These are phyloP conservation scores for Napeogenes sylphis DNA, from an alignment of 2,888 invertebrate genomes.

Conservation along the genomic window DNA sequence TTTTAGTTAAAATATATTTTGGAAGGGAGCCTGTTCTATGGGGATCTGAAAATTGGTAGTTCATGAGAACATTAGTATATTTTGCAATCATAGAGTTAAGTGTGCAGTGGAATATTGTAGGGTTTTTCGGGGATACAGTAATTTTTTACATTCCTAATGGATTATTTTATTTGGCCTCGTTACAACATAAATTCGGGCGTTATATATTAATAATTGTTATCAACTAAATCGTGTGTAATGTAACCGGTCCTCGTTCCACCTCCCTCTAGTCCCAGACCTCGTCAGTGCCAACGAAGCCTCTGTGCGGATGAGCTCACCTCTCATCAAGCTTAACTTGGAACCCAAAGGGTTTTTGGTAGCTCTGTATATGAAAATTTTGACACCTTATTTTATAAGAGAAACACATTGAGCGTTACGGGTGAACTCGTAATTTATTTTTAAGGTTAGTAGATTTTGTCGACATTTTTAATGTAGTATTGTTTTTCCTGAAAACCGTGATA, in stretches of 20 bases:
- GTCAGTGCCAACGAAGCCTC: slow-evolving; percentile 73
- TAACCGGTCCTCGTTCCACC: slow-evolving; percentile 55
- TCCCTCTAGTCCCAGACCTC: slow-evolving; percentile 72
- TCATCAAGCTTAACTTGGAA: slow-evolving; percentile 10
- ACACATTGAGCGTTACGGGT: slow-evolving; percentile 65
- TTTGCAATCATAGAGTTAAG: slow-evolving; percentile 58
- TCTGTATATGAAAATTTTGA: slow-evolving; percentile 40
- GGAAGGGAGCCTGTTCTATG: slow-evolving; percentile 31
- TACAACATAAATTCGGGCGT: slow-evolving; percentile 29
- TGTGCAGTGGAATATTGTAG: slow-evolving; percentile 49
- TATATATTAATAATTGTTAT: slow-evolving; percentile 37
- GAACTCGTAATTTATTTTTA: slow-evolving; percentile 71
- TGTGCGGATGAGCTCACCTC: slow-evolving; percentile 45
- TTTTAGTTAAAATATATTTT: slow-evolving; percentile 8
- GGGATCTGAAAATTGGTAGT: slow-evolving; percentile 65
- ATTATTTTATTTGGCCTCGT: slow-evolving; percentile 49
- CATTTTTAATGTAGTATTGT: slow-evolving; percentile 63
- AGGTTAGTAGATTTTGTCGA: slow-evolving; percentile 71
- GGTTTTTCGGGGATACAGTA: slow-evolving; percentile 62
- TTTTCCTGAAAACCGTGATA: slow-evolving; percentile 74
- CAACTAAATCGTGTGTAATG: slow-evolving; percentile 41
- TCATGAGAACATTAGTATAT: slow-evolving; percentile 57
- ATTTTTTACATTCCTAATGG: slow-evolving; percentile 68
- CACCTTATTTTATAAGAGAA: slow-evolving; percentile 61
- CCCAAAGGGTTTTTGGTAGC: slow-evolving; percentile 41